Base-by-base conservation (phyloP, 1,140 invertebrate genomes). In the Cepaea nemoralis region DNA sequence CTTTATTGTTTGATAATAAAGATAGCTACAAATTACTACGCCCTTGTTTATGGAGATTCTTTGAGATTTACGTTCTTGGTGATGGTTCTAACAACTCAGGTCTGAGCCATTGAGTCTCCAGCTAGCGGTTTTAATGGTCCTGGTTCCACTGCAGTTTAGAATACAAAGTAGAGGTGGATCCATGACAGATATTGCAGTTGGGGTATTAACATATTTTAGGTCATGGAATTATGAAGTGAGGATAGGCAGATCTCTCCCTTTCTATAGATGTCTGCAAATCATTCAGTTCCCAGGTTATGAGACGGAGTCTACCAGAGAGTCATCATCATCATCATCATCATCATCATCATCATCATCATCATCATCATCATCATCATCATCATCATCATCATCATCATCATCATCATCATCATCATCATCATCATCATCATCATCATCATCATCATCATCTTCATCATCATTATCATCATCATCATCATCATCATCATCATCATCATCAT, bases 381-480 rank as follows among this genome's bases (percentile, higher is more conserved):
- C 50, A 55, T n/a, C 50, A 55, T 14, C 50, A 55, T n/a, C 50
- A 55, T 14, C 50, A 55, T 55, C 50, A 22, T n/a, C 50, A 22
- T n/a, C 50, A 55, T n/a, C 50, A 55, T n/a, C 50, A 55, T n/a
- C 50, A 55, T 55, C 50, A 55, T 55, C 50, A 22, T n/a, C 50
- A 55, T 55, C 50, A n/a, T 55, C 50, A 55, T 55, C 50, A 55
- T 55, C 22, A 22, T 55, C 50, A 55, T 55, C 50, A 55, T 55
- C 50, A 55, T n/a, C 50, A 55, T 55, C 50, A 55, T 55, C 50
- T 5, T n/a, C 50, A 55, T 55, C 50, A n/a, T 55, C 50, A 55
- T 55, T 24, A 55, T 55, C 22, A 22, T 55, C 50, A 55, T 55
- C 50, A 55, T 55, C 50, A n/a, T 55, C 50, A 55, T 55, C 50